Base-by-base conservation (phyloP, 2,113 vertebrate species). In the Reinhardtius hippoglossoides region DNA sequence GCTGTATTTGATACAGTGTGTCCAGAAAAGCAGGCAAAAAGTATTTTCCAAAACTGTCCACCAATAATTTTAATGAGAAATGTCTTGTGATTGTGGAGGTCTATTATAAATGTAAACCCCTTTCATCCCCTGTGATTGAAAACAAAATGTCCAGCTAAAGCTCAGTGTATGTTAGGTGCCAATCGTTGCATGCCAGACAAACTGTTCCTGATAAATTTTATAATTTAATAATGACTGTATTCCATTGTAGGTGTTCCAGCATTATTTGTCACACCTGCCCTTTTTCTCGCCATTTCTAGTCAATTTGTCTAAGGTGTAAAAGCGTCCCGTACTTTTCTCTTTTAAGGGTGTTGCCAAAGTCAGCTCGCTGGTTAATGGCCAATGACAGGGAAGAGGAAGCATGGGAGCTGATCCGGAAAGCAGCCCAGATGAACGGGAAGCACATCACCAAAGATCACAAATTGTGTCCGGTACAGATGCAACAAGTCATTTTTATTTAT, bases 301-400 rank as follows among this genome's bases (percentile, higher is more conserved):
- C 9, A 56, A 15, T 31, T 37, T 35, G 15, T 48, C 40, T 15
- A 20, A 20, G 18, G 24, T 44, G 24, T 16, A 14, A 20, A 4
- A 61, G 46, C 7, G 2, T 70, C 21, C 15, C 13, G 1, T 31
- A 31, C 6, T 31, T 21, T 72, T 40, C 44, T 15, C 60, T 46
- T 81, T 74, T 52, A 31, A 93, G 92, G 91, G 87, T 92, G 26
- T 78, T 93, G 52, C 93, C 91, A 5, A 90, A 87, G 35, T 93
- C 91, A 14, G 90, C 88, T 13, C 93, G 90, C 35, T 94, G 92
- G 92, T 77, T 93, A 31, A 89, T 91, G 88, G 82, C 88, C 21
- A 91, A 83, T 65, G 62, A 87, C 65, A 90, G 82, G 65, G 85
- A 82, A 4, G 80, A 89, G 37, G 90, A 94, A 40, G 93, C 91